These are phyloP conservation scores for Mesitornis unicolor DNA, from an alignment of 2,113 vertebrate genomes.

Conservation along the genomic window DNA sequence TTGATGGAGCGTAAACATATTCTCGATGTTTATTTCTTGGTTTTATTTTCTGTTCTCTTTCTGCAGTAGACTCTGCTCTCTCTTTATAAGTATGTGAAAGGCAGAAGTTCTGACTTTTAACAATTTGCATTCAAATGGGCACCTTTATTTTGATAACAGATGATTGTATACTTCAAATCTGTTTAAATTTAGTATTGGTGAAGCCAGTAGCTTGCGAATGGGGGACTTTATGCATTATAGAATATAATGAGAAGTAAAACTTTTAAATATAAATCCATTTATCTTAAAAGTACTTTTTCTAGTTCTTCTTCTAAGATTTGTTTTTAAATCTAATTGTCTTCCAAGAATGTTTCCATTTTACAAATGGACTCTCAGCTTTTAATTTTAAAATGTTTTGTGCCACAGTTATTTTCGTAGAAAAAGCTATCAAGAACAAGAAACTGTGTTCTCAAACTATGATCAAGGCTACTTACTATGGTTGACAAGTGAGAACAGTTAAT, in stretches of 20 bases:
- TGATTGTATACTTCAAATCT: background rate
- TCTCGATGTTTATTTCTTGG: constrained; percentile 4
- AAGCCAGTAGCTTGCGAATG: background rate
- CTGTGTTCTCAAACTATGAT: background rate
- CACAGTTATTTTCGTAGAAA: background rate
- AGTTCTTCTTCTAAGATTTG: background rate
- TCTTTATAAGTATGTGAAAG: constrained; percentile 8
- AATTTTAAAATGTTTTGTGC: background rate
- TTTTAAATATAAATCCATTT: constrained; percentile 8
- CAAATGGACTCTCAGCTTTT: constrained; percentile 2
- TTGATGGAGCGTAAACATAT: background rate
- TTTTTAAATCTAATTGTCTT: background rate
- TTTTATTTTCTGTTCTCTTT: background rate
- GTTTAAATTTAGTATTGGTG: constrained; percentile 22
- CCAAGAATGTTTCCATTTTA: background rate
- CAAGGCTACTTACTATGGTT: background rate
- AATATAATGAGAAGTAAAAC: background rate
- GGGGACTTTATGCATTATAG: background rate
- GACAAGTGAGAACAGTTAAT: background rate
- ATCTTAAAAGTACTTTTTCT: background rate
- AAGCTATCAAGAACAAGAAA: background rate
- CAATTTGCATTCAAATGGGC: constrained; percentile 33
- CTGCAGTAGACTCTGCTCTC: background rate
- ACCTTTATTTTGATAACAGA: constrained; percentile 15
- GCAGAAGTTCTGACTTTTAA: background rate